Evolutionary conservation across 2,797 vertebrate species (phyloP).

Genomic region (Rhynchotus rufescens): DNA sequence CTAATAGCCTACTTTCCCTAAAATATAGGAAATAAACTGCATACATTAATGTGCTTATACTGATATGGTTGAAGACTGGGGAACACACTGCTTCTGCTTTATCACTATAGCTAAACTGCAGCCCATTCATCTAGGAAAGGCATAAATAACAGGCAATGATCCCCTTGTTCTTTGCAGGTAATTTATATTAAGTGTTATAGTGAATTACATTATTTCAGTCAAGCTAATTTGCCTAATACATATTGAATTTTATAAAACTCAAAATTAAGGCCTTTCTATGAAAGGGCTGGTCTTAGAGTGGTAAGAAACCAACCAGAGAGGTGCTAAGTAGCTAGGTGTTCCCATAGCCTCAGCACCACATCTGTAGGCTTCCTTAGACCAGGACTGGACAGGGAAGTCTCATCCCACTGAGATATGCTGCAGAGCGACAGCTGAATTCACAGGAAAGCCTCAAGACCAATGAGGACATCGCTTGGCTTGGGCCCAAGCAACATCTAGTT

Average conservation of each 20-base stretch:
- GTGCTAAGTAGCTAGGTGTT: not conserved
- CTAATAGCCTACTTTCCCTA: not conserved
- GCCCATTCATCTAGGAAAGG: not conserved
- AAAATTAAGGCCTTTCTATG: not conserved
- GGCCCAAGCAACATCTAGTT: not conserved
- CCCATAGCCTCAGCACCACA: not conserved
- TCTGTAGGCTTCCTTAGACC: not conserved
- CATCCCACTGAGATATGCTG: slow-evolving; percentile 30
- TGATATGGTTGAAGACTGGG: not conserved
- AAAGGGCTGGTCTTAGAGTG: not conserved
- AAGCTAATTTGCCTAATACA: not conserved
- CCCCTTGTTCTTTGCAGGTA: not conserved
- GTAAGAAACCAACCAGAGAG: not conserved
- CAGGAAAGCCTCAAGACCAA: slow-evolving; percentile 61
- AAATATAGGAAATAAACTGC: not conserved
- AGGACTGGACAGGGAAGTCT: slow-evolving; percentile 11
- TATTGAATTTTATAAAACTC: not conserved
- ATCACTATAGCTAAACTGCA: not conserved
- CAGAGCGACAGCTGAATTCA: slow-evolving; percentile 54
- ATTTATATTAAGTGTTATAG: not conserved
- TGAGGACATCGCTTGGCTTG: slow-evolving; percentile 47
- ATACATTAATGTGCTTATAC: not conserved
- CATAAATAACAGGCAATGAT: not conserved
- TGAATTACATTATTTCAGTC: slow-evolving; percentile 12
- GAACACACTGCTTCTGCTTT: not conserved